Percentiles rank a stretch among this genome's conserved stretches.
These are phyloP conservation scores for Agapostemon virescens DNA, from an alignment of 2,888 invertebrate genomes.

Conservation along the genomic window DNA sequence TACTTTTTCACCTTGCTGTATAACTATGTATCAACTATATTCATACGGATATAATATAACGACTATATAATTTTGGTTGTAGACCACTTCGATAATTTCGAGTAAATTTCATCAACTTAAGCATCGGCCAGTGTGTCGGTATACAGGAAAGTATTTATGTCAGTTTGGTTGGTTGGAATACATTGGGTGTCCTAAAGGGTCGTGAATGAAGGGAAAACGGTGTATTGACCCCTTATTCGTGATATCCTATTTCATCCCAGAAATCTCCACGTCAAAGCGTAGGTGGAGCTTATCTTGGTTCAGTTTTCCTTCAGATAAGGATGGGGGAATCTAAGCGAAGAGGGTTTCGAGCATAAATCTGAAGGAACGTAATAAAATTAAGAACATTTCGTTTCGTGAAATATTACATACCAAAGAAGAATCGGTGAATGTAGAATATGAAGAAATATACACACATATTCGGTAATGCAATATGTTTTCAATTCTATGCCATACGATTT, in stretches of 20 bases:
- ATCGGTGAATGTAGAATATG: not conserved
- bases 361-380: not conserved
- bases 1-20: too few relatives aligned
- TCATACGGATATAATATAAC: too few relatives aligned
- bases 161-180: not conserved
- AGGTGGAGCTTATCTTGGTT: slow-evolving; percentile 45
- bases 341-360: not conserved
- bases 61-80: too few relatives aligned
- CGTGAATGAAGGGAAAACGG: slow-evolving; percentile 15
- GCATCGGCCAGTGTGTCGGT: not conserved
- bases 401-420: not conserved
- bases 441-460: not conserved
- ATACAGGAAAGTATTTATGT: not conserved
- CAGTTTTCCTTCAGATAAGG: slow-evolving; percentile 22
- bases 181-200: not conserved
- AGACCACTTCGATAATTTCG: not conserved
- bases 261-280: slow-evolving; percentile 32
- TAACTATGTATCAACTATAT: too few relatives aligned
- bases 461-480: not conserved
- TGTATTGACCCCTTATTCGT: slow-evolving; percentile 42
- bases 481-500: not conserved
- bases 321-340: not conserved
- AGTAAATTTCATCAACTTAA: not conserved
- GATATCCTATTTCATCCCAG: slow-evolving; percentile 42
- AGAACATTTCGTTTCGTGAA: not conserved